These are phyloP conservation scores for Pavo muticus DNA, from an alignment of 2,113 vertebrate genomes.

Conservation along the genomic window DNA sequence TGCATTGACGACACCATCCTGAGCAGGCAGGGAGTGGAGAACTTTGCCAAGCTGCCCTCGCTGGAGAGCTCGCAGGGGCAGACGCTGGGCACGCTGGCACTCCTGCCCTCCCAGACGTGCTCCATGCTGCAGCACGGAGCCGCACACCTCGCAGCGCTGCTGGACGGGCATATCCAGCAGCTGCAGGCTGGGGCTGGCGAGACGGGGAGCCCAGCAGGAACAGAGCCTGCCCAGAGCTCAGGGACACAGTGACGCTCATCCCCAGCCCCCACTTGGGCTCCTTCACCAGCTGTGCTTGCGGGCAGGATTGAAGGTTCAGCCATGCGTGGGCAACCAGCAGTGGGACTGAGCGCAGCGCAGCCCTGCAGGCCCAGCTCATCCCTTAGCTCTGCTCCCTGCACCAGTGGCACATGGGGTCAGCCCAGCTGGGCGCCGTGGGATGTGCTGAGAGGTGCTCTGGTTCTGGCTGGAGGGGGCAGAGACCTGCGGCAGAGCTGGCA, in stretches of 20 bases:
- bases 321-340: fast-evolving
- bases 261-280: not conserved
- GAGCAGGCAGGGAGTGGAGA: constrained; percentile 84
- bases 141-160: constrained; percentile 77
- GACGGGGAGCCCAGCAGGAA: fast-evolving
- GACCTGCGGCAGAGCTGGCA: fast-evolving
- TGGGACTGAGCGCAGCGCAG: not conserved
- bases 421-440: fast-evolving
- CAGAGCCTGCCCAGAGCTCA: not conserved
- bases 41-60: constrained; percentile 85
- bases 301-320: fast-evolving
- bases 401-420: fast-evolving
- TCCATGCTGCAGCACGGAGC: constrained; percentile 83
- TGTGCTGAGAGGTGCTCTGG: fast-evolving
- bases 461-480: not conserved
- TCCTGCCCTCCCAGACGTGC: constrained; percentile 79
- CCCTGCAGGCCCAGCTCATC: fast-evolving
- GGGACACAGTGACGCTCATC: not conserved
- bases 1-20: constrained; percentile 88
- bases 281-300: fast-evolving
- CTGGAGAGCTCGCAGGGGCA: constrained; percentile 79
- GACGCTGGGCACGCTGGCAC: constrained; percentile 80
- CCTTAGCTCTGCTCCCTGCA: not conserved
- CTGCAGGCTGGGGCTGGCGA: constrained; percentile 35
- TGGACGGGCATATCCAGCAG: constrained; percentile 85